phyloP scores from a whole-genome alignment of 2,113 vertebrate genomes.

The Tachysurus fulvidraco region DNA sequence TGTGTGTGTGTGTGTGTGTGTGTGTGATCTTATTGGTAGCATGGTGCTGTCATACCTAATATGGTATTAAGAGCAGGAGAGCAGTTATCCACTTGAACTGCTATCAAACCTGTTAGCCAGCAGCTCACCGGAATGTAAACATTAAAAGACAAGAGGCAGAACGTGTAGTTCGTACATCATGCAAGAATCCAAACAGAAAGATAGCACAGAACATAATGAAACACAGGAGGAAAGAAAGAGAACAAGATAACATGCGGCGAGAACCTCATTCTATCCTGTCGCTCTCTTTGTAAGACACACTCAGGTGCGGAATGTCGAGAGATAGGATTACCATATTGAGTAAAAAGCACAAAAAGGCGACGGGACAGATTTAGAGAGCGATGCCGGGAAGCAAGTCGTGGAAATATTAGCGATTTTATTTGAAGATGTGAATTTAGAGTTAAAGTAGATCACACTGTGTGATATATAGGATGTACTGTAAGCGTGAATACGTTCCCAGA shows the following conservation, averaged over 20 bases:
- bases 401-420: neutral
- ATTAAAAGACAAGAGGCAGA: conserved; percentile 8
- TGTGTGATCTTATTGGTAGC: conserved; percentile 19
- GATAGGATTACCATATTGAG: conserved; percentile 3
- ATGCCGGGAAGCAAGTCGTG: neutral
- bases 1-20: conserved; percentile 1
- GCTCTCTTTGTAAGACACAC: conserved; percentile 8
- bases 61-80: conserved; percentile 22
- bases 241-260: neutral
- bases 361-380: neutral
- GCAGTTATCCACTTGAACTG: conserved; percentile 38
- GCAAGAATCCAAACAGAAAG: conserved; percentile 22
- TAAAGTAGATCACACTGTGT: neutral
- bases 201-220: conserved; percentile 2
- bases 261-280: neutral
- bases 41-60: conserved; percentile 36
- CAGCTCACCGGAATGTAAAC: conserved; percentile 45
- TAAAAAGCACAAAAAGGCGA: neutral
- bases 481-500: neutral
- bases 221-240: neutral
- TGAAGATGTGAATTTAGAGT: neutral
- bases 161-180: neutral
- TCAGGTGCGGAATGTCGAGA: neutral
- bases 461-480: neutral
- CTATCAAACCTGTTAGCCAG: conserved; percentile 18